Percentiles rank a stretch among this genome's conserved stretches.
Conservation (phyloP, 1,140 invertebrate genomes). For the Drosophila oshimai region DNA sequence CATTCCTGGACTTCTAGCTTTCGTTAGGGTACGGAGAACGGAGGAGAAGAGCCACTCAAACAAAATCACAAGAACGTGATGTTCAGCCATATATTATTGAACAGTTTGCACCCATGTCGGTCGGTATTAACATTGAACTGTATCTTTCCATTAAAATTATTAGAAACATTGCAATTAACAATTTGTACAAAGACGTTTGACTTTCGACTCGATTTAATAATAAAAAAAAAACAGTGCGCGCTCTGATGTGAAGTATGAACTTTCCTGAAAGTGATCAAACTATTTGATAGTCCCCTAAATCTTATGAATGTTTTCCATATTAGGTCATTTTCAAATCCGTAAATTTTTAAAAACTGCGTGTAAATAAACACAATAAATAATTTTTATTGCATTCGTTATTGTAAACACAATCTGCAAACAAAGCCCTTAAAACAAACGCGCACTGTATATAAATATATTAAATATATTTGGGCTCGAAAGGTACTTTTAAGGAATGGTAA, state of each 20-base stretch:
- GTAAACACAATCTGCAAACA: background rate
- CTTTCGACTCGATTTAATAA: background rate
- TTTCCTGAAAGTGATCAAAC: background rate
- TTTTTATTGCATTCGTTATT: background rate
- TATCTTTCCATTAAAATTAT: background rate
- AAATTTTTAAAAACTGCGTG: background rate
- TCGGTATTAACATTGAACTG: background rate
- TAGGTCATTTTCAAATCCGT: background rate
- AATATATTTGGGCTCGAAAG: background rate
- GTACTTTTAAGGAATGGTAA: background rate
- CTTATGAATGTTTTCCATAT: too few species aligned
- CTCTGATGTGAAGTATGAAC: background rate
- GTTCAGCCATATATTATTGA: conserved; percentile 8
- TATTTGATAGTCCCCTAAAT: too few species aligned
- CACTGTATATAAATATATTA: too few species aligned
- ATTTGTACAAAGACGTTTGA: background rate
- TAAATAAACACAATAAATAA: too few species aligned
- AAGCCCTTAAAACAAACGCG: too few species aligned
- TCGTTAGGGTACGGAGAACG: too few species aligned
- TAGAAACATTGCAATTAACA: too few species aligned
- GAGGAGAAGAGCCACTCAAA: background rate
- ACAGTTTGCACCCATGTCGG: background rate
- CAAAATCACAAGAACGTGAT: background rate
- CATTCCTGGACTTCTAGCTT: conserved; percentile 62
- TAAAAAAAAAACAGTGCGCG: too few species aligned